Evolutionary conservation across 2,113 vertebrate genomes (phyloP).

Genomic region (Stigmatopora argus): DNA sequence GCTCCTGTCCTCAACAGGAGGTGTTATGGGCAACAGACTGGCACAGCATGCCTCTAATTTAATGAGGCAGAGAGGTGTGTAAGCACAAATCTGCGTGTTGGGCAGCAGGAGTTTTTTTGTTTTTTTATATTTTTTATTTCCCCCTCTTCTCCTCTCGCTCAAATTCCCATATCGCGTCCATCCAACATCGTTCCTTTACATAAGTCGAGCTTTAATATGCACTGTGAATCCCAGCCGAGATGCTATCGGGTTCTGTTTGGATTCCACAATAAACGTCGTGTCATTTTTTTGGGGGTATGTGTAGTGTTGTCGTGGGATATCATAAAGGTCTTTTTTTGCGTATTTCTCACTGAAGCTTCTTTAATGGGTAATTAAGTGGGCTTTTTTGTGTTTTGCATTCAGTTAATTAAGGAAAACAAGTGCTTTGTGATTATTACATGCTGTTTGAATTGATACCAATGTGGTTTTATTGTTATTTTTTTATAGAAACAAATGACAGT

Average conservation of each 20-base stretch:
- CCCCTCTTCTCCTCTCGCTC: constrained; percentile 29
- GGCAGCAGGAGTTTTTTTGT: too few relatives aligned
- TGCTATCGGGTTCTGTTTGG: neutral
- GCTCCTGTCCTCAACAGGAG: constrained; percentile 53
- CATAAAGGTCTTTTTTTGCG: neutral
- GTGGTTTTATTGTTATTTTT: too few relatives aligned
- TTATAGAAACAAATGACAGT: too few relatives aligned
- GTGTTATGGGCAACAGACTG: constrained; percentile 48
- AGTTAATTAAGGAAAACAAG: neutral
- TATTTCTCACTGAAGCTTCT: neutral
- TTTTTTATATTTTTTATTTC: too few relatives aligned
- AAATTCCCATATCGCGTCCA: constrained; percentile 44
- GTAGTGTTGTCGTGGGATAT: neutral
- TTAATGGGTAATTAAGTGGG: neutral
- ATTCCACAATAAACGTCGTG: neutral
- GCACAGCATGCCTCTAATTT: constrained; percentile 65
- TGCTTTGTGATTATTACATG: neutral
- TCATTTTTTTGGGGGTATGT: neutral
- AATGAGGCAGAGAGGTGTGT: constrained; percentile 54
- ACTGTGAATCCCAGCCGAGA: constrained; percentile 8
- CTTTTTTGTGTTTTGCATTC: neutral
- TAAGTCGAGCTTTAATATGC: constrained; percentile 13
- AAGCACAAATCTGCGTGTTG: neutral
- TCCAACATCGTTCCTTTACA: constrained; percentile 51
- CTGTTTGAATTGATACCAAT: neutral